Percentiles rank a stretch among this genome's conserved stretches.
phyloP scores from a whole-genome alignment of 2,797 vertebrate genomes.

The Tympanoctomys barrerae region DNA sequence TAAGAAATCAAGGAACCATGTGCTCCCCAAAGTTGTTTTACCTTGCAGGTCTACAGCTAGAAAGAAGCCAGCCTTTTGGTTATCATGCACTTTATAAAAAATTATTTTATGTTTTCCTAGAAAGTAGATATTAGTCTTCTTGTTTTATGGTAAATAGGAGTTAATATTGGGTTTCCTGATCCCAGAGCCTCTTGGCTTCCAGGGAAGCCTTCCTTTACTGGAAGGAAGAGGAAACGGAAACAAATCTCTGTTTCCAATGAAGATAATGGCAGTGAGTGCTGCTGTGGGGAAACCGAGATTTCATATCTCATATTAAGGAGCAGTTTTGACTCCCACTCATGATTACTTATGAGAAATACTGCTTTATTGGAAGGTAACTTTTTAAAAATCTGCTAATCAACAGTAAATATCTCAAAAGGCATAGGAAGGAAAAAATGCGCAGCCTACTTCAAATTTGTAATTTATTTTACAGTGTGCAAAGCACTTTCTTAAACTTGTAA shows the following conservation, averaged over 20 bases:
- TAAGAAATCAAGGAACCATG: not conserved
- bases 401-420: constrained; percentile 15
- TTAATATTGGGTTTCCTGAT: constrained; percentile 23
- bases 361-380: constrained; percentile 24
- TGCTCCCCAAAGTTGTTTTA: not conserved
- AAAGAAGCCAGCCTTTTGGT: not conserved
- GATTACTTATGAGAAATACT: constrained; percentile 48
- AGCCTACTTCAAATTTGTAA: not conserved
- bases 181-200: not conserved
- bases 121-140: constrained; percentile 30
- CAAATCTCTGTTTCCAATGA: constrained; percentile 29
- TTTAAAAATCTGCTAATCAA: constrained; percentile 26
- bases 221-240: constrained; percentile 44
- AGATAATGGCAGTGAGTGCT: not conserved
- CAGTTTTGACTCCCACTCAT: not conserved
- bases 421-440: not conserved
- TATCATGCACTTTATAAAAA: not conserved
- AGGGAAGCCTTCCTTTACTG: not conserved
- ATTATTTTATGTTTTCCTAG: not conserved
- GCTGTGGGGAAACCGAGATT: not conserved
- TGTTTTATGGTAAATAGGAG: constrained; percentile 29
- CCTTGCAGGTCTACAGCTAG: not conserved
- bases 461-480: constrained; percentile 64
- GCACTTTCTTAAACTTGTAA: constrained; percentile 9
- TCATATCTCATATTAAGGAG: constrained; percentile 33